Evolutionary conservation across 2,797 vertebrate genomes (phyloP).

Genomic region (Phaenicophaeus curvirostris): DNA sequence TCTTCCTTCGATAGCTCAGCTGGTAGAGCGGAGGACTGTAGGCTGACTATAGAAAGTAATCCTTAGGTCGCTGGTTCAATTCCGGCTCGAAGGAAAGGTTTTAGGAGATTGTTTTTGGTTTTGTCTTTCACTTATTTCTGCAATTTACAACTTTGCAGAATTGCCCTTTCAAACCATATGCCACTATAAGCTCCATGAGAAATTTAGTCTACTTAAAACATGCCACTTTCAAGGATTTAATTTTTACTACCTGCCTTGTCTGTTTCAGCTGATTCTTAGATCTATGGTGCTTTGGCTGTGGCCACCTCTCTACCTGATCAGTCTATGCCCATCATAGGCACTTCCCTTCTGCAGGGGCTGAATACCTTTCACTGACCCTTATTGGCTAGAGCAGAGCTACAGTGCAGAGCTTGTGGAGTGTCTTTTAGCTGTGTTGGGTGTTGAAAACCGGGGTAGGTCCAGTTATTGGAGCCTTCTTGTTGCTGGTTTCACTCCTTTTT

Average conservation of each 20-base stretch:
- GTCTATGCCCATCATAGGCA: not conserved
- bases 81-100: conserved; percentile 27
- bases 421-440: not conserved
- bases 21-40: conserved; percentile 96
- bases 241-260: not conserved
- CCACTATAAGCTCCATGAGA: not conserved
- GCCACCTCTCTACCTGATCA: not conserved
- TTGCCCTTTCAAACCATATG: not conserved
- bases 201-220: not conserved
- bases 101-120: not conserved
- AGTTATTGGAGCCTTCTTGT: not conserved
- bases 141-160: not conserved
- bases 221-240: not conserved
- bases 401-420: not conserved
- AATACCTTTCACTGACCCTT: not conserved
- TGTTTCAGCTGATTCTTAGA: not conserved
- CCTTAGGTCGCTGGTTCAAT: conserved; percentile 57
- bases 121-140: not conserved
- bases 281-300: not conserved
- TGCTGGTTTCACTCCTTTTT: not conserved
- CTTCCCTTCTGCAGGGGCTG: not conserved
- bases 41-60: conserved; percentile 18
- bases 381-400: not conserved
- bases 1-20: conserved; percentile 91
- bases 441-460: not conserved